Base-by-base conservation (phyloP, 1,140 invertebrate species). In the Rhyacophila brunnea region DNA sequence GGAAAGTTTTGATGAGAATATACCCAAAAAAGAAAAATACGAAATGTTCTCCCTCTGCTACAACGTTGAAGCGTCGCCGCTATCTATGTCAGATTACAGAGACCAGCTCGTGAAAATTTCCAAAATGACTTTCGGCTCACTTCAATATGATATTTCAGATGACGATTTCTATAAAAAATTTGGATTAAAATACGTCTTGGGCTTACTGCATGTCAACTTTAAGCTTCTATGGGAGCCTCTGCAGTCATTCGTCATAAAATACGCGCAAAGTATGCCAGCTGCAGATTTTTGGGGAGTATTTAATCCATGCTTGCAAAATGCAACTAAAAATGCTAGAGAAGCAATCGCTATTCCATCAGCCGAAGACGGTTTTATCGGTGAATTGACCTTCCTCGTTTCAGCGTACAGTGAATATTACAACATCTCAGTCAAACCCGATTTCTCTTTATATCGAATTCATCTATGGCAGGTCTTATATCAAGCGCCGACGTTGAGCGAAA, bases 211-310 rank as follows among this genome's bases (percentile, higher is more conserved):
- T 71, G 77, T 90, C 2, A 96, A 96, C 70, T 96, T 96, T 64
- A 89, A 89, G 66, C 74, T 93, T 15, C 67, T 98, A 0, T 97
- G 94, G 94, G 86, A 90, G 43, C 90, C 92, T n/a, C 76, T 90
- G 0, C 75, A 80, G 6, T 83, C 88, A 66, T 79, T 93, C 14
- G 86, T 96, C 48, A 76, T 85, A 2, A 81, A 85, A 6, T 90
- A 90, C 69, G 89, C 89, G 0, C 78, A 81, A 62, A 77, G 80
- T 1, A 78, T 93, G 68, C 70, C 82, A 0, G 77, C 77, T 13
- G 70, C 84, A 3, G 74, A 82, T 40, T 96, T 96, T 78, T 96
- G 95, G 93, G 71, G 77, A 13, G 73, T 89, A 11, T 95, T 88
- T 69, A 70, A 83, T 11, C 67, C 77, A 4, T 83, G 89, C 64